These are phyloP conservation scores for Oncorhynchus mykiss DNA, from an alignment of 2,113 vertebrate species.

Conservation along the genomic window DNA sequence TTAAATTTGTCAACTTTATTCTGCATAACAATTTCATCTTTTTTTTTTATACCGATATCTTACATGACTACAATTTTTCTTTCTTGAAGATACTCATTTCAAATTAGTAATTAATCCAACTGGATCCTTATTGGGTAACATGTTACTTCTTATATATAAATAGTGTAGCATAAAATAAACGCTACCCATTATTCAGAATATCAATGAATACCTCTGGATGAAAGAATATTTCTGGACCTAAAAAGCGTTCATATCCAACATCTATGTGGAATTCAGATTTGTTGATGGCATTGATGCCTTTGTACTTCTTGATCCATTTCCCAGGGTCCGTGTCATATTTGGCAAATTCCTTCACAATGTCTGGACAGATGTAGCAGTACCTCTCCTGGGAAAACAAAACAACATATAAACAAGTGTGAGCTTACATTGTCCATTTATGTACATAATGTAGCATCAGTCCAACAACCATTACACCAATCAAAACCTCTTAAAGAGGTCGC, in stretches of 20 bases:
- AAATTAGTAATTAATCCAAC: neutral
- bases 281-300: conserved; percentile 84
- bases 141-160: no score
- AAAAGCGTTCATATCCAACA: conserved; percentile 89
- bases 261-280: conserved; percentile 89
- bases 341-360: conserved; percentile 91
- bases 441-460: no score
- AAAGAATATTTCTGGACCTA: conserved; percentile 93
- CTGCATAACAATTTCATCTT: no score
- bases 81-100: no score
- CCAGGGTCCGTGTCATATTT: conserved; percentile 89
- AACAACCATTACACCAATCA: no score
- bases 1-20: neutral
- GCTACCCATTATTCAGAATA: no score
- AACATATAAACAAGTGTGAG: no score
- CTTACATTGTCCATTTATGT: no score
- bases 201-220: conserved; percentile 82
- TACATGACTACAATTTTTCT: neutral
- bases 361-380: conserved; percentile 91
- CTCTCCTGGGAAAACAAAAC: conserved; percentile 73
- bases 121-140: neutral
- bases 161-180: no score
- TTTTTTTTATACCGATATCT: no score
- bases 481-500: no score
- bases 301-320: conserved; percentile 92